These are phyloP conservation scores for Epistrophe grossulariae DNA, from an alignment of 2,888 invertebrate species.

Conservation along the genomic window DNA sequence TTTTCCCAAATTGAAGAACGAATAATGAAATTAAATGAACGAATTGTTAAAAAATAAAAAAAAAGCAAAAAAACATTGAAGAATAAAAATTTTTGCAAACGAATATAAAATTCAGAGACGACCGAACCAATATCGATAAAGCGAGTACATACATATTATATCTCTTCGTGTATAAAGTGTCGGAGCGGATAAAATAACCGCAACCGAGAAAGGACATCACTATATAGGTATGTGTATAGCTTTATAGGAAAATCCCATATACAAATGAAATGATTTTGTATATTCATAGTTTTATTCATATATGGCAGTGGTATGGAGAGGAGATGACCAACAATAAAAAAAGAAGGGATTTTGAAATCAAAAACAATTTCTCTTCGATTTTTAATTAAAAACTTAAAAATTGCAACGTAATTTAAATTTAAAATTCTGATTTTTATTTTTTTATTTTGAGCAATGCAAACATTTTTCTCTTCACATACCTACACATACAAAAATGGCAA, in stretches of 20 bases:
- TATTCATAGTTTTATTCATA: constrained; percentile 20
- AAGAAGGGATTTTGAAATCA: constrained; percentile 7
- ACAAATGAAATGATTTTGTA: constrained; percentile 20
- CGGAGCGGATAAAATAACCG: constrained; percentile 39
- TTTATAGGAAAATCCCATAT: neutral
- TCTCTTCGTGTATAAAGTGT: neutral
- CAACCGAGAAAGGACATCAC: constrained; percentile 24
- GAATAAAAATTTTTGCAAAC: constrained; percentile 32
- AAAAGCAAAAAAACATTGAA: constrained; percentile 5
- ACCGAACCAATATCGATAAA: constrained; percentile 41
- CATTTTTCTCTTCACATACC: no score
- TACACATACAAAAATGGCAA: neutral
- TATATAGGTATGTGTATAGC: no score
- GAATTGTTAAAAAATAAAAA: constrained; percentile 18
- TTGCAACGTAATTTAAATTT: constrained; percentile 64
- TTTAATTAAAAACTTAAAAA: constrained; percentile 65
- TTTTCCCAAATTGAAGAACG: constrained; percentile 31
- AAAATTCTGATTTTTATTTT: constrained; percentile 27
- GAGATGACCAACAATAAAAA: neutral
- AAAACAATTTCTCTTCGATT: constrained; percentile 56
- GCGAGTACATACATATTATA: neutral
- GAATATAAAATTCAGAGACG: constrained; percentile 56
- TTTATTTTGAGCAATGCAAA: neutral
- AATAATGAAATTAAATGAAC: constrained; percentile 46
- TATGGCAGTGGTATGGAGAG: neutral